Base-by-base conservation (phyloP, 1,140 invertebrate species). In the Brachionus paranguensis region DNA sequence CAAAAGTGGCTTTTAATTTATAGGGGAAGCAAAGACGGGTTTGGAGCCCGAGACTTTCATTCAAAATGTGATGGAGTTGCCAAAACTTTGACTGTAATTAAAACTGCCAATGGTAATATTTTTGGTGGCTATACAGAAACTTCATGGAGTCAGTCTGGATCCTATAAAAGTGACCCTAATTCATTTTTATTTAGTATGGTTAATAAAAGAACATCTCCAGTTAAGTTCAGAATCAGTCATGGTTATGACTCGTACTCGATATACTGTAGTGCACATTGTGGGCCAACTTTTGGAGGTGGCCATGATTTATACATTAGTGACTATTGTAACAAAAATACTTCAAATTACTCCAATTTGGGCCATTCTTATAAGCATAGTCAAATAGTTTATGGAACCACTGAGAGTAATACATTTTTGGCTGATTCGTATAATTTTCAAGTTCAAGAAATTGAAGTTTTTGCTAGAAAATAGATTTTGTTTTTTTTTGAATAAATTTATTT, bases 101-200 rank as follows among this genome's bases (percentile, higher is more conserved):
- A 84, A 65, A 85, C 85, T 53, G 72, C 83, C 11, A 43, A 70
- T 53, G 84, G 81, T 1, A 84, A 78, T 70, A 64, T 85, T n/a
- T 86, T 84, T 83, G 86, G 86, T 11, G 86, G 86, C 3, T 86
- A 85, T 65, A 84, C 84, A 5, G 14, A 24, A 10, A 14, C 78
- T 20, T 43, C 41, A 29, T 86, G 86, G 86, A 81, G 65, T 12
- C 78, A 78, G 27, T 41, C 14, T 45, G 55, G 55, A 20, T 29
- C 68, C n/a, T 85, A 86, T 60, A 53, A 70, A 24, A 17, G 60
- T 12, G 78, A 85, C 70, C 60, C 33, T 2, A 83, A 68, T 6
- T 84, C 86, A 53, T 86, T 86, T 64, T 27, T 86, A 20, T 86
- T 86, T 20, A 64, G 17, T 79, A 4, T 79, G 12, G 43, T 60